Percentiles rank a stretch among this genome's conserved stretches.
These are phyloP conservation scores for Bombyx huttoni DNA, from an alignment of 2,888 invertebrate species.

Conservation along the genomic window DNA sequence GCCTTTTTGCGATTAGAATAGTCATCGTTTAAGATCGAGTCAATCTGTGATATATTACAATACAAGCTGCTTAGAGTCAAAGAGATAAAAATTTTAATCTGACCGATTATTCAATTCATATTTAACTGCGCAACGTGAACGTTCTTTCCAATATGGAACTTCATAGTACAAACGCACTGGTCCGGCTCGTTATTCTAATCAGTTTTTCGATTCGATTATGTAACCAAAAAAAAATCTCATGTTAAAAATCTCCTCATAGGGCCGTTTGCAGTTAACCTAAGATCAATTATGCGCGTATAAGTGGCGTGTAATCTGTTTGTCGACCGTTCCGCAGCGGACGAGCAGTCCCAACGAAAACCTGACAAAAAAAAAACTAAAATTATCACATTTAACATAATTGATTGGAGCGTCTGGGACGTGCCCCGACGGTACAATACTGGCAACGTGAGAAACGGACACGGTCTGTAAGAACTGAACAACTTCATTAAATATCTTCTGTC, in stretches of 20 bases:
- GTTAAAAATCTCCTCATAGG: slow-evolving; percentile 20
- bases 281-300: slow-evolving; percentile 49
- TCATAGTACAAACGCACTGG: too few relatives aligned
- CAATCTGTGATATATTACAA: too few relatives aligned
- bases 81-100: too few relatives aligned
- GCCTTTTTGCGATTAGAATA: too few relatives aligned
- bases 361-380: slow-evolving; percentile 30
- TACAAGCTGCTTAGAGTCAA: too few relatives aligned
- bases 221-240: slow-evolving; percentile 11
- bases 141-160: too few relatives aligned
- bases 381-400: slow-evolving; percentile 69
- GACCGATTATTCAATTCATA: too few relatives aligned
- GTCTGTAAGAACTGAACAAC: slow-evolving; percentile 43
- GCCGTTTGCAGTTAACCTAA: slow-evolving; percentile 14
- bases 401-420: slow-evolving; percentile 63
- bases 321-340: slow-evolving; percentile 35
- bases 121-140: too few relatives aligned
- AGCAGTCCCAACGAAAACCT: slow-evolving; percentile 25
- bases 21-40: too few relatives aligned
- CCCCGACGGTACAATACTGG: slow-evolving; percentile 41
- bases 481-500: slow-evolving; percentile 72
- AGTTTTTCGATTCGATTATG: too few relatives aligned
- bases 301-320: slow-evolving; percentile 58
- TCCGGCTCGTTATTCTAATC: too few relatives aligned
- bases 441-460: slow-evolving; percentile 51